Evolutionary conservation across 2,113 vertebrate genomes (phyloP).

Genomic region (Cavia porcellus): DNA sequence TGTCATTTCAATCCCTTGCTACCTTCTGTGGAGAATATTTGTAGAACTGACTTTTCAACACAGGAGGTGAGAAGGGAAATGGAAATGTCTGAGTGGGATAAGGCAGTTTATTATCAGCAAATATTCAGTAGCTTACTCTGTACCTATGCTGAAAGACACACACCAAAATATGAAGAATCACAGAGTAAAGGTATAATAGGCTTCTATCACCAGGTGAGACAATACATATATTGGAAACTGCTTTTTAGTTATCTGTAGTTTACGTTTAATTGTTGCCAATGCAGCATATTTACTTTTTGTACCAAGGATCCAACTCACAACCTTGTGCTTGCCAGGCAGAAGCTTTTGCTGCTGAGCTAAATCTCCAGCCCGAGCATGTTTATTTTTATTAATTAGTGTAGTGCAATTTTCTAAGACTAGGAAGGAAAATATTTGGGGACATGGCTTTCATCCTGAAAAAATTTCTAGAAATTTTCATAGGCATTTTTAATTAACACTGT

Average conservation of each 20-base stretch:
- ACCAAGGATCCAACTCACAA: no score
- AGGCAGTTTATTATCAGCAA: conserved; percentile 46
- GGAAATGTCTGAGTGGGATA: conserved; percentile 41
- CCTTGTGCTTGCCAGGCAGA: no score
- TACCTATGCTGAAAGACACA: neutral
- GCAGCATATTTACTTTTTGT: conserved; percentile 10
- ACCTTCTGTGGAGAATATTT: conserved; percentile 56
- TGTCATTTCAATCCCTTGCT: conserved; percentile 65
- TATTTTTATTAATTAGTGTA: conserved; percentile 38
- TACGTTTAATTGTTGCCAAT: conserved; percentile 36
- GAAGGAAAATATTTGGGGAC: conserved; percentile 30
- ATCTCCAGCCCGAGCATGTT: neutral
- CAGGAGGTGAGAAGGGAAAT: conserved; percentile 60
- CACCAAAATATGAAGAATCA: neutral
- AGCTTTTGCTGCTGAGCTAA: no score
- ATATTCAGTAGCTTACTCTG: neutral
- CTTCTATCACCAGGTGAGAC: neutral
- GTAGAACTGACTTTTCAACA: conserved; percentile 71
- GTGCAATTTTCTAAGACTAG: conserved; percentile 11
- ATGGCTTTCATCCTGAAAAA: conserved; percentile 36
- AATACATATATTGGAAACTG: neutral
- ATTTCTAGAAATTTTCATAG: conserved; percentile 45
- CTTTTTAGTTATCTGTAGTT: neutral
- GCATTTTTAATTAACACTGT: conserved; percentile 48
- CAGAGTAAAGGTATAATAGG: neutral